These are phyloP conservation scores for Mystacornis crossleyi DNA, from an alignment of 2,113 vertebrate species.

Conservation along the genomic window DNA sequence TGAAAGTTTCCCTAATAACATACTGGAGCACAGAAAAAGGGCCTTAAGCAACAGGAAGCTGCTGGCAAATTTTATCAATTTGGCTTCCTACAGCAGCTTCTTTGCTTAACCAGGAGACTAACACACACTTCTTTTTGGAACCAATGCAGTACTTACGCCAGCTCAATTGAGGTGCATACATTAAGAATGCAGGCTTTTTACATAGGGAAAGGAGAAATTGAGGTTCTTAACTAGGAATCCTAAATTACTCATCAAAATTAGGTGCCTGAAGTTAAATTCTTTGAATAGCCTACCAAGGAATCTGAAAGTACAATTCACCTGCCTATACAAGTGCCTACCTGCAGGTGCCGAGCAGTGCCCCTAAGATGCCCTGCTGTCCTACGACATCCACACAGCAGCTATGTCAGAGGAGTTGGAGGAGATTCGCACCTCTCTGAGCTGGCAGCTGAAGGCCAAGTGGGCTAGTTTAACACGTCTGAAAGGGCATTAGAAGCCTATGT, in stretches of 20 bases:
- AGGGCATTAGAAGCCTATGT: background rate
- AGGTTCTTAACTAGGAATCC: background rate
- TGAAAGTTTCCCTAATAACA: background rate
- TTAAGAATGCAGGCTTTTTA: background rate
- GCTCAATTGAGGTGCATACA: background rate
- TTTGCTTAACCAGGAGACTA: background rate
- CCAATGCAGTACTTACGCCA: background rate
- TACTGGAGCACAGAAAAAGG: background rate
- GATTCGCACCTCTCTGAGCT: accelerated
- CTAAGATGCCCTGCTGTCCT: background rate
- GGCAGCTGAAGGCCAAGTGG: background rate
- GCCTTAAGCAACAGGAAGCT: background rate
- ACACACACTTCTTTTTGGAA: background rate
- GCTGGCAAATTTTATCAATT: background rate
- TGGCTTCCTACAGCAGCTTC: background rate
- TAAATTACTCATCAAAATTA: background rate
- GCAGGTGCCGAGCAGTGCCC: background rate
- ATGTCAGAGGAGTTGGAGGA: background rate
- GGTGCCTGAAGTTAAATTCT: background rate
- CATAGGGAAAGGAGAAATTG: background rate
- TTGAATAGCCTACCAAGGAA: background rate
- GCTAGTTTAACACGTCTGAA: background rate
- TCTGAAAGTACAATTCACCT: background rate
- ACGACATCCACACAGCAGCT: accelerated
- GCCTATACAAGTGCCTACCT: background rate